phyloP scores from a whole-genome alignment of 1,140 invertebrate species.

The Papilio polyxenes region DNA sequence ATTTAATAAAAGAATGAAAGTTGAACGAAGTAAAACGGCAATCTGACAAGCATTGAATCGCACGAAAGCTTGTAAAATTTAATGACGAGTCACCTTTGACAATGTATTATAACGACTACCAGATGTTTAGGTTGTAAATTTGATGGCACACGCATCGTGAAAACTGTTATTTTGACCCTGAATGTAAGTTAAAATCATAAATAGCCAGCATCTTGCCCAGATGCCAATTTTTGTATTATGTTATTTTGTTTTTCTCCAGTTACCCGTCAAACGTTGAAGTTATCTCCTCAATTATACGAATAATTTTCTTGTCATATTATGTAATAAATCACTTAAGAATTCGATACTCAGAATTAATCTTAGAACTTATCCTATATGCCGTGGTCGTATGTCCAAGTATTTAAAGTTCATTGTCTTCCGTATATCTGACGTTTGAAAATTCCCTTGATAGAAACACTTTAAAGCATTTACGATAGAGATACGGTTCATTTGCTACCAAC shows the following conservation, averaged over 20 bases:
- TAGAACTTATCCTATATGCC: neutral
- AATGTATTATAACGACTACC: neutral
- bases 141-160: neutral
- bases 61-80: slow-evolving; percentile 18
- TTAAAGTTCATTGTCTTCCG: neutral
- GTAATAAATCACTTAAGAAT: neutral
- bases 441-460: neutral
- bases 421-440: neutral
- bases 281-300: neutral
- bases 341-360: too few species aligned
- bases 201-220: neutral
- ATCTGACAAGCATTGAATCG: neutral
- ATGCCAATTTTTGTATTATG: neutral
- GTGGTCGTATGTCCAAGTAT: neutral
- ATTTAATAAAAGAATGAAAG: neutral
- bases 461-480: neutral
- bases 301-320: too few species aligned
- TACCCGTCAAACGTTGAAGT: neutral
- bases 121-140: neutral
- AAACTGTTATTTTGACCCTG: slow-evolving; percentile 7
- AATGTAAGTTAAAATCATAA: neutral
- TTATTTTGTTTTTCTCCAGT: too few species aligned
- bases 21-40: slow-evolving; percentile 2
- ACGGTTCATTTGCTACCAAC: neutral
- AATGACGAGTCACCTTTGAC: neutral